Evolutionary conservation across 53 echinoderm and acorn worm genomes (phyloP), one percentile per base, ranked within the genome.

Genomic region (Luidia sarsii): DNA sequence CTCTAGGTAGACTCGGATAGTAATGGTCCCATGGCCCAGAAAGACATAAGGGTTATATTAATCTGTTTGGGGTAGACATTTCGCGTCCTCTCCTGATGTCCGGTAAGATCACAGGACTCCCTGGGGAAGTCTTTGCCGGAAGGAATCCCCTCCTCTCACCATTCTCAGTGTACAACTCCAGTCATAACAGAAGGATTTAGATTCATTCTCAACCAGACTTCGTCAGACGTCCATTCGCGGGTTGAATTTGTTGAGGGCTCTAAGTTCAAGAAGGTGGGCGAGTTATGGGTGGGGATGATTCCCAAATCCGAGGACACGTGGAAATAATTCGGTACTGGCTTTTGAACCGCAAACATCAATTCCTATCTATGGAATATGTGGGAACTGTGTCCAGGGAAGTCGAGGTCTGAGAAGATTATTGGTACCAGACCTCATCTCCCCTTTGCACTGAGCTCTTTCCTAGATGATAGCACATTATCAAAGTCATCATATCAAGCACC

Each of bases 181-280:
- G 32, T 3, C 60, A 3, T 46, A 7, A 46, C 48, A 31, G 59
- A 53, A 59, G 35, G 57, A 43, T 59, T 8, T 59, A 75, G 29
- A 75, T 75, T 56, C 38, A 60, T 59, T 61, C 61, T 45, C 61
- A 77, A 31, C 46, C 33, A 48, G 77, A 75, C 48, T 36, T 75
- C 48, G 0, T 11, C 30, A 77, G 72, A 72, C 54, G 54, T 72
- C 54, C 1, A 54, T 7, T 56, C 35, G 33, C 33, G 14, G 61
- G 1, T 11, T 32, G 33, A 45, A 43, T 73, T 55, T 16, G 75
- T 31, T 30, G 61, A 77, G 45, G 60, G 77, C 39, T 4, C 11
- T 10, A 27, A 55, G 77, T 57, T 77, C 60, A 75, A 1, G 25
- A 43, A 46, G 43, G 39, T 57, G 39, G 48, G 48, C 14, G 32